Evolutionary conservation across 2,888 invertebrate species (phyloP).

Genomic region (Spodoptera littoralis): DNA sequence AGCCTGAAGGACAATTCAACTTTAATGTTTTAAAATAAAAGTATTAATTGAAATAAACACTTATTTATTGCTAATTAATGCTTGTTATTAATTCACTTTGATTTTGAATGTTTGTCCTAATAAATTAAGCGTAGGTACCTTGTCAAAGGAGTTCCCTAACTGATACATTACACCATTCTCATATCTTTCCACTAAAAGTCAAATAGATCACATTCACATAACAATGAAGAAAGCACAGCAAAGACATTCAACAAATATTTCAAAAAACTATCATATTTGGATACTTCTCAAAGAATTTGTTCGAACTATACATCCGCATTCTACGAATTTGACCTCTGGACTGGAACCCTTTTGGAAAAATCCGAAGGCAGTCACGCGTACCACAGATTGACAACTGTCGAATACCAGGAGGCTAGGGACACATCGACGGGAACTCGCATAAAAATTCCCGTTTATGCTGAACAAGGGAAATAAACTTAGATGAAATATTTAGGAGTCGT

Average conservation of each 20-base stretch:
- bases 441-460: constrained; percentile 58
- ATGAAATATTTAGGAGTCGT: constrained; percentile 13
- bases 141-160: too few species aligned
- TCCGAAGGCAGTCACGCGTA: constrained; percentile 73
- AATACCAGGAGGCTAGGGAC: constrained; percentile 60
- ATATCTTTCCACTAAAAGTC: too few species aligned
- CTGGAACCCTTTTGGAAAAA: constrained; percentile 57
- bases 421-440: constrained; percentile 48
- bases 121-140: too few species aligned
- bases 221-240: too few species aligned
- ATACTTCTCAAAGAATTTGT: constrained; percentile 51
- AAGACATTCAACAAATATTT: constrained; percentile 24
- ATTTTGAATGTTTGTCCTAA: too few species aligned
- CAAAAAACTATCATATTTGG: constrained; percentile 25
- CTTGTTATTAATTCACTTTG: too few species aligned
- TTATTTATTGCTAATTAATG: too few species aligned
- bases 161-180: too few species aligned
- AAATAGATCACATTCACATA: too few species aligned
- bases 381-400: constrained; percentile 79
- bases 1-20: too few species aligned
- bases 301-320: constrained; percentile 68
- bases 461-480: constrained; percentile 32
- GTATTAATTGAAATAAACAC: too few species aligned
- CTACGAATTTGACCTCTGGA: constrained; percentile 71
- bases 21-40: too few species aligned